Evolutionary conservation across 2,888 invertebrate species (phyloP).

Genomic region (Teleogryllus oceanicus): DNA sequence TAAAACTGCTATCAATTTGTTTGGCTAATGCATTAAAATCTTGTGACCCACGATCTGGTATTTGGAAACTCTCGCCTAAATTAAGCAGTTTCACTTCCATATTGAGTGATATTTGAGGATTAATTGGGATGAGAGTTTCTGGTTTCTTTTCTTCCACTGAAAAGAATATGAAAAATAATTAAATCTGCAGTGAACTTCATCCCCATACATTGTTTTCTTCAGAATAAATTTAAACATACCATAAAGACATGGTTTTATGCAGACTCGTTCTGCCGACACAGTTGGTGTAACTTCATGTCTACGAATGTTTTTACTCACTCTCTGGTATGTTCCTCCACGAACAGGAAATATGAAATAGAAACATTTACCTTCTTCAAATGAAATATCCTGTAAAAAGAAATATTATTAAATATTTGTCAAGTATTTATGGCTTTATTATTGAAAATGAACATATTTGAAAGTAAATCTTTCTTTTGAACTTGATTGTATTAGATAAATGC

Average conservation of each 20-base stretch:
- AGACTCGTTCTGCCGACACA: conserved; percentile 71
- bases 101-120: conserved; percentile 66
- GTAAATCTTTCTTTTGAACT: too few species aligned
- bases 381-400: conserved; percentile 60
- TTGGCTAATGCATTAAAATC: conserved; percentile 71
- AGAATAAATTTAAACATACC: conserved; percentile 50
- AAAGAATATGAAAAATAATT: background rate
- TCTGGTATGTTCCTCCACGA: conserved; percentile 75
- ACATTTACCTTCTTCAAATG: conserved; percentile 78
- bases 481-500: too few species aligned
- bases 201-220: too few species aligned
- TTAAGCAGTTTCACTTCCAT: conserved; percentile 71
- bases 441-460: too few species aligned
- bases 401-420: background rate
- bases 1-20: conserved; percentile 62
- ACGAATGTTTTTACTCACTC: conserved; percentile 78
- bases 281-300: conserved; percentile 73
- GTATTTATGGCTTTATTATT: too few species aligned
- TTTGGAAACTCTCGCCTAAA: conserved; percentile 70
- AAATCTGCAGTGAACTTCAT: background rate
- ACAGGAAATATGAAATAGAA: conserved; percentile 84
- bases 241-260: conserved; percentile 77
- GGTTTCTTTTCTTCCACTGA: conserved; percentile 25
- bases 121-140: conserved; percentile 53
- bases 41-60: conserved; percentile 66